Evolutionary conservation across 1,140 invertebrate genomes (phyloP), one percentile per base, ranked within the genome.

Genomic region (Batillaria attramentaria): DNA sequence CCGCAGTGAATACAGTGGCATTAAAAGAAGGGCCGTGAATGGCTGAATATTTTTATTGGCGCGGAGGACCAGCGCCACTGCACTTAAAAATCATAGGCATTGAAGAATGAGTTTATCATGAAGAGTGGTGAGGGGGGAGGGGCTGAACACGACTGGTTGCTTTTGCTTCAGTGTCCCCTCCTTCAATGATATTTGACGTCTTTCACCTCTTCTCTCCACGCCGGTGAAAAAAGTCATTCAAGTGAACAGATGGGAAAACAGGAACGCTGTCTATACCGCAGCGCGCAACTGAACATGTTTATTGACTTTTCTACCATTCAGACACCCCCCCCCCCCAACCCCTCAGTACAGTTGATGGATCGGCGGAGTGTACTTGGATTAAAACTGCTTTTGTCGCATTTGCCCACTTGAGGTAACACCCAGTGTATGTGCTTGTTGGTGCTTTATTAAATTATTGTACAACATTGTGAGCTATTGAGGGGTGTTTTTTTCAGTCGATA

Each of bases 1-100:
- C n/a, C n/a, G n/a, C n/a, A n/a, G n/a, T n/a, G n/a, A n/a, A n/a
- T n/a, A n/a, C n/a, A n/a, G n/a, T n/a, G n/a, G n/a, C n/a, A n/a
- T n/a, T n/a, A n/a, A 62, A 62, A 62, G 57, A 24, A 31, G 10
- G 57, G 8, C 2, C 33, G n/a, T 62, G 57, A 62, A 62, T 62
- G 57, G 57, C 57, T 28, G 57, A 62, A 62, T n/a, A n/a, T 62
- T 28, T 62, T 62, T 62, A 62, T 31, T 62, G 57, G 57, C 57
- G n/a, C 57, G n/a, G 57, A 62, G 57, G n/a, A 62, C 57, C 57
- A 28, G n/a, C 33, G 57, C 33, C n/a, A 28, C 57, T 62, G 57
- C 57, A 62, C 57, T 62, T 62, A 62, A 62, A 62, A 24, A 62
- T 62, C 8, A 62, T 62, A 24, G 57, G 8, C 57, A 62, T 24